Evolutionary conservation across 2,113 vertebrate species (phyloP).

Genomic region (Scatophagus argus): DNA sequence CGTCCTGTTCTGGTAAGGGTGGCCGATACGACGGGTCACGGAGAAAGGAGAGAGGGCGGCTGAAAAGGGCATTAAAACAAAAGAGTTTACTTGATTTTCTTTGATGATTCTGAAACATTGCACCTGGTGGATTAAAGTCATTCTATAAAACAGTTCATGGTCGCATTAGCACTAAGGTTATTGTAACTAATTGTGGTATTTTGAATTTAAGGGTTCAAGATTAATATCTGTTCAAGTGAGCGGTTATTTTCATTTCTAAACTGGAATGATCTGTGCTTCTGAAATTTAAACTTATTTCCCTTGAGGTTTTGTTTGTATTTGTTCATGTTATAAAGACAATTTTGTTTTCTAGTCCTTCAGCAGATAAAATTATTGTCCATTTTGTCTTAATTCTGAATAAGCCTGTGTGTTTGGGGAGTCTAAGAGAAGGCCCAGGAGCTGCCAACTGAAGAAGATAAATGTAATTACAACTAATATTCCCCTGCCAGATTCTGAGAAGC

Average conservation of each 20-base stretch:
- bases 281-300: conserved; percentile 34
- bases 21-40: conserved; percentile 92
- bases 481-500: conserved; percentile 34
- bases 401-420: conserved; percentile 36
- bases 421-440: conserved; percentile 42
- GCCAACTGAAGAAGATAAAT: conserved; percentile 49
- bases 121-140: too few relatives aligned
- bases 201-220: conserved; percentile 7
- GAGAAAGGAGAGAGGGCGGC: conserved; percentile 94
- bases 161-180: conserved; percentile 11
- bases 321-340: conserved; percentile 28
- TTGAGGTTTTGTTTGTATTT: conserved; percentile 36
- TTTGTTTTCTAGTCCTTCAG: conserved; percentile 19
- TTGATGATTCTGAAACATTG: neutral
- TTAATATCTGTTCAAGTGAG: neutral
- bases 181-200: neutral
- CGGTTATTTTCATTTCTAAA: conserved; percentile 20
- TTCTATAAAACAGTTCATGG: neutral
- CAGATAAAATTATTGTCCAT: conserved; percentile 44
- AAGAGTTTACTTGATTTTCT: neutral
- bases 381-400: conserved; percentile 39
- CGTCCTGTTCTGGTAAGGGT: conserved; percentile 98
- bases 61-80: conserved; percentile 51
- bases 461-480: conserved; percentile 49
- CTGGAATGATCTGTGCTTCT: conserved; percentile 11